Evolutionary conservation across 2,113 vertebrate species (phyloP).

Genomic region (Petaurus breviceps): DNA sequence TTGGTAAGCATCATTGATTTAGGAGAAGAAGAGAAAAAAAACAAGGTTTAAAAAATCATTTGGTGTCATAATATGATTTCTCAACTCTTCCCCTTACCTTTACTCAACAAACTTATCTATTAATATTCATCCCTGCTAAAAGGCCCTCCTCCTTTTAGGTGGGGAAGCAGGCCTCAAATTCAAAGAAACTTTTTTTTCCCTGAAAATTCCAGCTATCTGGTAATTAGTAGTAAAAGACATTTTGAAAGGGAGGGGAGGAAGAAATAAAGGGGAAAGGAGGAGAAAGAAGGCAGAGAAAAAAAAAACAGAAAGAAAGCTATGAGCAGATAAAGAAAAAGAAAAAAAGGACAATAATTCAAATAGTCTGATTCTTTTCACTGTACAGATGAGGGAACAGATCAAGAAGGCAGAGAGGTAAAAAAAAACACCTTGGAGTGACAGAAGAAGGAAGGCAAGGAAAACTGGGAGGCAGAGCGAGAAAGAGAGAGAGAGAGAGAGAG

Average conservation of each 20-base stretch:
- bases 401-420: neutral
- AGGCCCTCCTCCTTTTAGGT: neutral
- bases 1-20: constrained; percentile 10
- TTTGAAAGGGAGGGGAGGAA: neutral
- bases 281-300: neutral
- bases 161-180: neutral
- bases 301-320: neutral
- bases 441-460: neutral
- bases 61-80: neutral
- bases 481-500: rapidly evolving
- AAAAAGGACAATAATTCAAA: neutral
- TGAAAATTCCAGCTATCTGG: neutral
- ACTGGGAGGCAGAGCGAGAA: too few relatives aligned
- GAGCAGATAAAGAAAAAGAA: neutral
- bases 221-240: neutral
- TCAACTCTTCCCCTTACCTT: neutral
- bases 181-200: neutral
- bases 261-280: neutral
- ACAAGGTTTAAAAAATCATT: neutral
- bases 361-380: neutral
- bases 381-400: neutral
- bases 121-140: neutral
- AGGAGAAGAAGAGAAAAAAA: neutral
- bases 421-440: neutral
- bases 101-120: neutral